phyloP scores from a whole-genome alignment of 2,888 invertebrate species.

The Phyllotreta striolata region DNA sequence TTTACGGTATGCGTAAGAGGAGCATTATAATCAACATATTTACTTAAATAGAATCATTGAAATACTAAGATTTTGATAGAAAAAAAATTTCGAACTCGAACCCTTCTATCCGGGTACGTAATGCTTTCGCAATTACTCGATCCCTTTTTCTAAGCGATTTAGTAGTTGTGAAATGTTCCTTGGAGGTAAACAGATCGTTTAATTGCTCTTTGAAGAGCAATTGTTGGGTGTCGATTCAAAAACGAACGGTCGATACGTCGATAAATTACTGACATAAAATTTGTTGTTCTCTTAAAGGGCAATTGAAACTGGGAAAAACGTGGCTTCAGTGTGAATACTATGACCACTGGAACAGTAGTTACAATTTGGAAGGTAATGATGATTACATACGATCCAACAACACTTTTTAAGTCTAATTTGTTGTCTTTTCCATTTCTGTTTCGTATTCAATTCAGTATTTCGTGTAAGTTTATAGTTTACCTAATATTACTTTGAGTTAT shows the following conservation, averaged over 20 bases:
- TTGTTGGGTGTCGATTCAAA: no score
- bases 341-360: conserved; percentile 86
- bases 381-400: conserved; percentile 51
- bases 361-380: conserved; percentile 79
- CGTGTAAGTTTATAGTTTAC: conserved; percentile 13
- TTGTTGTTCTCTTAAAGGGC: conserved; percentile 66
- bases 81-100: no score
- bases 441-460: conserved; percentile 39
- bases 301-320: conserved; percentile 85
- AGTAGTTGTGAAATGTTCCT: no score
- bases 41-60: no score
- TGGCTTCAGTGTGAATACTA: conserved; percentile 87
- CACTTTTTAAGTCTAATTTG: conserved; percentile 46
- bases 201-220: no score
- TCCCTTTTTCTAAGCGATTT: no score
- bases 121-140: no score
- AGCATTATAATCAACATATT: no score
- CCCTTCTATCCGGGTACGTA: no score
- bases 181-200: no score
- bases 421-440: conserved; percentile 37
- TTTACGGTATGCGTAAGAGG: no score
- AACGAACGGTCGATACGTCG: not conserved
- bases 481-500: conserved; percentile 28
- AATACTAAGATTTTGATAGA: no score
- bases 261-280: conserved; percentile 11